Evolutionary conservation across 2,113 vertebrate genomes (phyloP), one percentile per base, ranked within the genome.

Genomic region (Xiphias gladius): DNA sequence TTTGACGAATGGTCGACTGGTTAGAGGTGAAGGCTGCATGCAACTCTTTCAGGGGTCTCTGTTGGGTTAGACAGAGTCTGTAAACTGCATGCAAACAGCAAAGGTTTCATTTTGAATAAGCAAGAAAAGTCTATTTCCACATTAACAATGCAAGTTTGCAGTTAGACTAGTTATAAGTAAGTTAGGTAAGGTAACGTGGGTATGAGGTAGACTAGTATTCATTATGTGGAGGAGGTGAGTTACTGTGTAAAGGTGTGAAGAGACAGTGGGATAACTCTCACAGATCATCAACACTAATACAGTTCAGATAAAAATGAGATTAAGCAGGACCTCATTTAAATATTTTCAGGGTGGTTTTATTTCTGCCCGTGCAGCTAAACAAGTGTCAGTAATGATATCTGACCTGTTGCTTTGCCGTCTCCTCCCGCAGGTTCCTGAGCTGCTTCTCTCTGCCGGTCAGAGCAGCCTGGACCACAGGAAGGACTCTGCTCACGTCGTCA

Each of bases 11-110:
- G 79, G 89, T 35, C 22, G 90, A 83, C 85, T 92, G 96, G 87
- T 95, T 96, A 95, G 95, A 94, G 73, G 92, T 87, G 86, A 98
- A 87, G 69, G 94, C 89, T 83, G 95, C 96, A 94, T 97, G 97
- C 78, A 97, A 87, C 37, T 92, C 90, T 70, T 94, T 96, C 83
- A 95, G 92, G 89, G 92, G 92, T 84, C 89, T 96, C 97, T 98
- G 95, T 83, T 55, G 91, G 66, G 85, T 91, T 84, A 73, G 59
- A 90, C 58, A 90, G 55, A 89, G 1, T 48, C 28, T 57, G 63
- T 41, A 16, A 77, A 73, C 8, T 28, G 22, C 62, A 73, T 30
- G n/a, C 67, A 76, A 39, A 75, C 43, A 28, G 8, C 28, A 68
- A 12, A 7, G 3, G 11, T 63, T 43, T 3, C 19, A 32, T 17